phyloP scores from a whole-genome alignment of 2,888 invertebrate genomes.

The Pilophorus perplexus region DNA sequence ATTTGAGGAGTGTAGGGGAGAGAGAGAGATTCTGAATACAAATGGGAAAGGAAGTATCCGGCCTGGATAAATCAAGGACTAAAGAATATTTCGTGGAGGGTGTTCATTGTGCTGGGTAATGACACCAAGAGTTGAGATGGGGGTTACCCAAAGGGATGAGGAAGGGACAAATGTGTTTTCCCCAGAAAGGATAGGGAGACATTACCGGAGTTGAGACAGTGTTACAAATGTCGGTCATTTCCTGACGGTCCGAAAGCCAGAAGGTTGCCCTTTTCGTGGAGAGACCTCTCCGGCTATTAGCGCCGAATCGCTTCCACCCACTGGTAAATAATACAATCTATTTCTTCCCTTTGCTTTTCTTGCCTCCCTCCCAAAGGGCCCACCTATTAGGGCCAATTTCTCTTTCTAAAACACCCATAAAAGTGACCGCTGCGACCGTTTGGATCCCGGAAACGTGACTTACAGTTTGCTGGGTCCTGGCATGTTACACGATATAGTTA shows the following conservation, averaged over 20 bases:
- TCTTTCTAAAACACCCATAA: constrained; percentile 33
- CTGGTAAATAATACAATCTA: constrained; percentile 42
- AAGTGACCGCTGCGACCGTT: constrained; percentile 18
- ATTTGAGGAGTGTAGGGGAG: not conserved
- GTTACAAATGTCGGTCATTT: constrained; percentile 43
- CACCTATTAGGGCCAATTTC: constrained; percentile 35
- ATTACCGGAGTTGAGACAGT: constrained; percentile 43
- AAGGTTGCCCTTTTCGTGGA: constrained; percentile 26
- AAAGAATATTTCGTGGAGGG: constrained; percentile 35
- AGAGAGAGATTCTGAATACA: constrained; percentile 33
- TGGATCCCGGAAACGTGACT: constrained; percentile 28
- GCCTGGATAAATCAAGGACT: constrained; percentile 34
- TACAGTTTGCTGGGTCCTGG: constrained; percentile 1
- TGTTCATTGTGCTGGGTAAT: constrained; percentile 38
- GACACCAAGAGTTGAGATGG: constrained; percentile 19
- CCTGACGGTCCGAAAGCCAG: constrained; percentile 19
- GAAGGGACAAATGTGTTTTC: constrained; percentile 39
- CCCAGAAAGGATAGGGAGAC: constrained; percentile 4
- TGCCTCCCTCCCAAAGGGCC: constrained; percentile 4
- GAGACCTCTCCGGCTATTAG: constrained; percentile 31
- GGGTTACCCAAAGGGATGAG: not conserved
- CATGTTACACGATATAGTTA: too few species aligned
- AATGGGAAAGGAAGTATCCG: constrained; percentile 33
- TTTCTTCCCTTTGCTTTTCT: constrained; percentile 28
- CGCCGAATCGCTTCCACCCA: constrained; percentile 35